Conservation (phyloP, 2,888 invertebrate species). For the Orthosia cruda region DNA sequence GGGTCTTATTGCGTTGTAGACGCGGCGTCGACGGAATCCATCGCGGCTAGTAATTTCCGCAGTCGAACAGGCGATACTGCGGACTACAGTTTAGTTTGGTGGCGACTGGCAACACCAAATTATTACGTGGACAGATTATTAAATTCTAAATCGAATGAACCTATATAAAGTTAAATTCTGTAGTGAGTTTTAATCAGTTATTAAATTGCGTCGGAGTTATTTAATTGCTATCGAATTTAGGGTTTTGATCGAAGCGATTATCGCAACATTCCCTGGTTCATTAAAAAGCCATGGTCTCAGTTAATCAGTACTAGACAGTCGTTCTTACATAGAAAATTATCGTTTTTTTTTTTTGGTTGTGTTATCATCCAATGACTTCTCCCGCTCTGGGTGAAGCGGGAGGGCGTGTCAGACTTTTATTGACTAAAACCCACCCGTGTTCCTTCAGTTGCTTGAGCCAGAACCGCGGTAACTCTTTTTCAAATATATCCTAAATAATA, state of each 20-base stretch:
- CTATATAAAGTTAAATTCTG: not conserved
- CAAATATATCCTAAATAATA: not conserved
- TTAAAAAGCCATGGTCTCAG: not conserved
- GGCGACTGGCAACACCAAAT: constrained; percentile 34
- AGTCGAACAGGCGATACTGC: constrained; percentile 52
- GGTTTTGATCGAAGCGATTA: too few species aligned
- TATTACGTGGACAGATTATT: constrained; percentile 32
- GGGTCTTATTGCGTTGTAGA: constrained; percentile 66
- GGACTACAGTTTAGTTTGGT: constrained; percentile 38
- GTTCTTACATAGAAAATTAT: too few species aligned
- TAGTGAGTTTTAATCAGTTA: not conserved
- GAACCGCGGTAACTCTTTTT: too few species aligned
- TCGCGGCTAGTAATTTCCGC: constrained; percentile 81
- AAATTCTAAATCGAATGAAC: constrained; percentile 2
- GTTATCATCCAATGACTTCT: too few species aligned
- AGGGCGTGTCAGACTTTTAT: too few species aligned
- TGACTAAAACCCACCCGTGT: too few species aligned
- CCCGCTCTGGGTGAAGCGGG: too few species aligned
- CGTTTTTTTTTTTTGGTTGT: too few species aligned
- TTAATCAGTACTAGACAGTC: not conserved
- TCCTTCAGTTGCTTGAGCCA: too few species aligned
- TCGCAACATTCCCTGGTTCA: not conserved
- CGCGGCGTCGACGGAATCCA: constrained; percentile 67
- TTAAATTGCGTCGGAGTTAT: not conserved
- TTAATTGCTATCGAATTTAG: not conserved